Conservation (phyloP, 2,113 vertebrate species). For the Baryphthengus martii region DNA sequence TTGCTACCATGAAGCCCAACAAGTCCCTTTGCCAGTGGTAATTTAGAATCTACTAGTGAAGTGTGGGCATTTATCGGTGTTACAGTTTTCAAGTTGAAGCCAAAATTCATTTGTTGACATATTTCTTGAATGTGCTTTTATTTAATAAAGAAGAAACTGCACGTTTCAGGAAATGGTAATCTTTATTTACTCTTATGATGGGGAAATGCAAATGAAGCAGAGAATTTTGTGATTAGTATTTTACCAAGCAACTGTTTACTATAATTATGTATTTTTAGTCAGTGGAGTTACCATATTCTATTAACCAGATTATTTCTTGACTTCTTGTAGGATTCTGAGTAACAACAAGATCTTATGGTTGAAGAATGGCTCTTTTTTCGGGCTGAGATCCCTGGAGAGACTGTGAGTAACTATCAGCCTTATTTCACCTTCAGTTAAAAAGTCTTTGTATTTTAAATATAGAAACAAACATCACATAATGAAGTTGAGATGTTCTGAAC, state of each 20-base stretch:
- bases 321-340: slow-evolving; percentile 81
- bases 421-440: background rate
- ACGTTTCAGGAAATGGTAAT: background rate
- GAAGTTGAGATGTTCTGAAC: background rate
- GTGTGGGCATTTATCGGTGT: background rate
- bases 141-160: background rate
- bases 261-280: slow-evolving; percentile 44
- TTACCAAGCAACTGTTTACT: background rate
- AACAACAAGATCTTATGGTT: slow-evolving; percentile 86
- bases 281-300: background rate
- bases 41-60: background rate
- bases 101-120: background rate
- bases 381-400: slow-evolving; percentile 81
- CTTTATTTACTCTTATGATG: slow-evolving; percentile 19
- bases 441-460: background rate
- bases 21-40: background rate
- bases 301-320: slow-evolving; percentile 54
- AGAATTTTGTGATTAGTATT: slow-evolving; percentile 50
- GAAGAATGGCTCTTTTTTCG: slow-evolving; percentile 83
- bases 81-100: background rate
- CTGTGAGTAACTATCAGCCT: slow-evolving; percentile 77
- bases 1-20: background rate
- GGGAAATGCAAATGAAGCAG: slow-evolving; percentile 19
- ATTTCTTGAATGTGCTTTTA: slow-evolving; percentile 8
- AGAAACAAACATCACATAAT: background rate